phyloP scores from a whole-genome alignment of 2,113 vertebrate species.

The Amphilophus citrinellus region DNA sequence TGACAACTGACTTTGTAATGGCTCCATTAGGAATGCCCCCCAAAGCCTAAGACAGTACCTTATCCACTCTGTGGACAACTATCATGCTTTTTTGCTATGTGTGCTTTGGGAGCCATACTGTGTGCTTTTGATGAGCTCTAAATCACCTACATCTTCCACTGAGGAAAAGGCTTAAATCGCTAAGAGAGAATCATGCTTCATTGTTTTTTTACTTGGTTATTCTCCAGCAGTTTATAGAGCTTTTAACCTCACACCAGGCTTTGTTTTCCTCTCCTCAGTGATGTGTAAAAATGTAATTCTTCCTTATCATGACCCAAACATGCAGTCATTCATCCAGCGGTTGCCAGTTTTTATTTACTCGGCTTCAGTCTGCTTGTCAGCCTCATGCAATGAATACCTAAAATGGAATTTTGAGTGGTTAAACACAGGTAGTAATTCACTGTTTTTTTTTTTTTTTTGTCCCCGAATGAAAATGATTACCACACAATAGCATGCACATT shows the following conservation, averaged over 20 bases:
- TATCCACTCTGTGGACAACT: constrained; percentile 32
- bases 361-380: constrained; percentile 67
- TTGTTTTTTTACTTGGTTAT: constrained; percentile 41
- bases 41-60: constrained; percentile 57
- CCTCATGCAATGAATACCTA: constrained; percentile 65
- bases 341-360: constrained; percentile 77
- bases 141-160: constrained; percentile 71
- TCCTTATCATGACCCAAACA: constrained; percentile 73
- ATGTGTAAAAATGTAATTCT: constrained; percentile 75
- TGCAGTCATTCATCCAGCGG: constrained; percentile 62
- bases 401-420: constrained; percentile 65
- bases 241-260: constrained; percentile 63
- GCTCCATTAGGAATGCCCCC: constrained; percentile 57
- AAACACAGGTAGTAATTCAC: constrained; percentile 71
- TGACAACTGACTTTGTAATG: constrained; percentile 64
- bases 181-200: constrained; percentile 54
- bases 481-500: constrained; percentile 53
- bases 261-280: constrained; percentile 72
- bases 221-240: constrained; percentile 70
- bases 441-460: neutral
- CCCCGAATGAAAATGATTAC: constrained; percentile 53
- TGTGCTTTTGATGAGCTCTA: constrained; percentile 68
- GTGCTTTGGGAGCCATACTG: constrained; percentile 64
- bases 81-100: constrained; percentile 60
- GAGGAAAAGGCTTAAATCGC: constrained; percentile 56